Base-by-base conservation (phyloP, 2,888 invertebrate genomes). In the Schrankia costaestrigalis region DNA sequence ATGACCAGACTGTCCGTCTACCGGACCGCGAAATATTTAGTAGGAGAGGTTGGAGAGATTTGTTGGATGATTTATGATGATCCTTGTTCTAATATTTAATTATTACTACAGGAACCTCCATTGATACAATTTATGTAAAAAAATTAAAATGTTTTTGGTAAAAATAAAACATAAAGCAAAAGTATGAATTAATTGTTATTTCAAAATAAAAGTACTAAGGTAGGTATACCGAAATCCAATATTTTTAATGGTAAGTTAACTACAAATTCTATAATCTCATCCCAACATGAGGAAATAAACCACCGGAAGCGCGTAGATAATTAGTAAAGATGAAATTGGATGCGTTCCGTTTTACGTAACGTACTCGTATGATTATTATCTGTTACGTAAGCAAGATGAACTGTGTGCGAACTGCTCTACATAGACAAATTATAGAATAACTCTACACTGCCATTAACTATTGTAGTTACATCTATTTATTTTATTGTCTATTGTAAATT, bases 371-470 rank as follows among this genome's bases (percentile, higher is more conserved):
- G 36, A 59, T 56, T 42, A 39, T 59, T 49, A 49, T 56, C 39
- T 26, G 21, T 56, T 56, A 43, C 43, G 25, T 44, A 31, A 46
- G 23, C 17, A 7, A 35, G 39, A 55, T 46, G 54, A 56, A 38
- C 46, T 31, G 37, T 46, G 57, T 54, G 57, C 35, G 54, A 57
- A 55, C 36, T 29, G 32, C 26, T 29, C 31, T 33, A 50, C 30
- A 54, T 57, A 57, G 33, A 38, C 55, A 43, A 46, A 54, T 45
- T 12, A 10, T 30, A n/a, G n/a, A n/a, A n/a, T n/a, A n/a, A n/a
- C n/a, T n/a, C n/a, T n/a, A n/a, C n/a, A 38, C 40, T 31, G 34
- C 40, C 18, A 13, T 25, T 4, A 2, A 25, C 13, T 13, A 25
- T 25, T 4, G 13, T 10, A 8, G 11, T n/a, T 21, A 5, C 14